phyloP scores from a whole-genome alignment of 1,140 invertebrate species.

The Paralvinella palmiformis region DNA sequence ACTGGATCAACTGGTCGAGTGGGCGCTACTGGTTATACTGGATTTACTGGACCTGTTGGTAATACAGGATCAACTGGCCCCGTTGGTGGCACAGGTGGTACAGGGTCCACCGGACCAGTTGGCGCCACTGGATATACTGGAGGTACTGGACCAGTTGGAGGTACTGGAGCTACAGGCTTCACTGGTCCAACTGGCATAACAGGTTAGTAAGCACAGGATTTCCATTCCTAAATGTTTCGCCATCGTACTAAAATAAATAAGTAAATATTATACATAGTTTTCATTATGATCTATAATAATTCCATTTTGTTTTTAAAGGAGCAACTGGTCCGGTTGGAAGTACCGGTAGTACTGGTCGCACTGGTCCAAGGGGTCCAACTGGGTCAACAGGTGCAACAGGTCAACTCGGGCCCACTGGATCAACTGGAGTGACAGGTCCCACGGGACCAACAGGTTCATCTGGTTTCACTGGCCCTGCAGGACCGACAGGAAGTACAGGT shows the following conservation, averaged over 20 bases:
- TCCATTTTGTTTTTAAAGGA: constrained; percentile 17
- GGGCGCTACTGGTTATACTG: constrained; percentile 11
- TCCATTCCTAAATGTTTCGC: background rate
- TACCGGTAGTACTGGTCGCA: background rate
- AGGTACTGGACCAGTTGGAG: constrained; percentile 11
- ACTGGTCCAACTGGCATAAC: no score
- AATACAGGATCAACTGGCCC: constrained; percentile 11
- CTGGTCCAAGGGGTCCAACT: constrained; percentile 1
- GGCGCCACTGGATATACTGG: constrained; percentile 16
- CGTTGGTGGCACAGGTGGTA: constrained; percentile 14
- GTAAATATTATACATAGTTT: no score
- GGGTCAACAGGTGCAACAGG: constrained; percentile 8
- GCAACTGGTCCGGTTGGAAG: constrained; percentile 10
- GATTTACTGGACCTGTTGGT: constrained; percentile 9
- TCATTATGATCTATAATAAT: no score
- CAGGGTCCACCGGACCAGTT: constrained; percentile 11
- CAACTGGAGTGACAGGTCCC: background rate
- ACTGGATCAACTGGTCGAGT: constrained; percentile 12
- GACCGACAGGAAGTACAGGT: constrained; percentile 5
- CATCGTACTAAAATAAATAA: background rate
- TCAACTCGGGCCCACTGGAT: constrained; percentile 4
- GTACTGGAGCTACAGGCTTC: constrained; percentile 9
- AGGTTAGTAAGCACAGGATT: no score
- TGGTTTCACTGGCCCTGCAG: constrained; percentile 1
- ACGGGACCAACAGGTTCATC: constrained; percentile 2